A percentile compares a stretch with the other conserved stretches of the same genome.
Conservation (phyloP, 2,888 invertebrate genomes). For the Amblyteles armatorius region DNA sequence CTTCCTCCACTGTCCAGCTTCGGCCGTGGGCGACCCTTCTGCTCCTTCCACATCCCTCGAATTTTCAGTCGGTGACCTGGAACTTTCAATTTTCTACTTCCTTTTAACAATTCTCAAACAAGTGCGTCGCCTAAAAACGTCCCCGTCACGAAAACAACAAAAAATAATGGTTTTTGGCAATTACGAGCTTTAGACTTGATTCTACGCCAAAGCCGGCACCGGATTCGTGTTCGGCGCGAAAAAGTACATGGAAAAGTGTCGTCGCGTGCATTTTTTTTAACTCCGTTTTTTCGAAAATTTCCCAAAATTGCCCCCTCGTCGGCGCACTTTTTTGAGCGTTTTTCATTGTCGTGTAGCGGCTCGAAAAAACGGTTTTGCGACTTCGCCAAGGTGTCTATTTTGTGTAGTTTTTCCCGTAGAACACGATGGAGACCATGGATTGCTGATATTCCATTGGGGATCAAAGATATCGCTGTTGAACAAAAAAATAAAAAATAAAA, state of each 20-base stretch:
- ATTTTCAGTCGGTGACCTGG: constrained; percentile 77
- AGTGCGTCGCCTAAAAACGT: not conserved
- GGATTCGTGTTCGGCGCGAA: not conserved
- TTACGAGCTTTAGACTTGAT: not conserved
- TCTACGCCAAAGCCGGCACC: not conserved
- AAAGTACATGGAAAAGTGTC: not conserved
- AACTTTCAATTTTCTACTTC: constrained; percentile 80
- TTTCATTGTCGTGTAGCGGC: not conserved
- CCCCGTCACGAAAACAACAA: not conserved
- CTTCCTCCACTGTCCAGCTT: constrained; percentile 52
- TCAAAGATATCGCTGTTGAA: too few relatives aligned
- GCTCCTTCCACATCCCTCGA: constrained; percentile 22
- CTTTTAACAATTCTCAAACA: constrained; percentile 45
- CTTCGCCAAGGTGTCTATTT: too few relatives aligned
- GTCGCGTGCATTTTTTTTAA: not conserved
- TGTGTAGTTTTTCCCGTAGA: too few relatives aligned
- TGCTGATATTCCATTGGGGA: too few relatives aligned
- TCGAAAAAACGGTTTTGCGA: not conserved
- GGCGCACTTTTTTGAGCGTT: not conserved
- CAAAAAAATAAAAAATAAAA: too few relatives aligned
- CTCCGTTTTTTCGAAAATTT: not conserved
- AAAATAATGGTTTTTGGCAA: not conserved
- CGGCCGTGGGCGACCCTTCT: constrained; percentile 69
- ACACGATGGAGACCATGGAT: too few relatives aligned
- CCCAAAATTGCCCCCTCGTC: not conserved